Evolutionary conservation across 2,888 invertebrate species (phyloP), one percentile per base, ranked within the genome.

Genomic region (Sphaerophoria rueppellii): DNA sequence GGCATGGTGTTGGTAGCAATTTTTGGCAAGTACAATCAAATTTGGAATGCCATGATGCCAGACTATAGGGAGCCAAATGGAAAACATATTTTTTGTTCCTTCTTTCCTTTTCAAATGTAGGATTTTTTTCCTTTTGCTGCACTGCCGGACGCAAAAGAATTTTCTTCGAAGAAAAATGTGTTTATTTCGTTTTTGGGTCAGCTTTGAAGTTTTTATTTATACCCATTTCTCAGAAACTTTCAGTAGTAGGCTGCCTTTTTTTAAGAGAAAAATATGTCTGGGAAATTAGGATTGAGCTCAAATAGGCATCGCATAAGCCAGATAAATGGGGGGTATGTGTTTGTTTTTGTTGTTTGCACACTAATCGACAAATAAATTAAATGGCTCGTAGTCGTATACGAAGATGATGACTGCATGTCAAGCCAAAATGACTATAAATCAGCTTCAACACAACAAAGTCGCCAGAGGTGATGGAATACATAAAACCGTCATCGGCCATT

Each of bases 21-120:
- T 70, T 61, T 71, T 81, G 80, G 80, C 80, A 57, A 71, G 65
- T 57, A 81, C 80, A 58, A 81, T 81, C 58, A 81, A 75, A 75
- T 74, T 82, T 79, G 82, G 82, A 79, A 82, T 65, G 63, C 70
- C 58, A 74, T 58, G 82, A 79, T 82, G 63, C 65, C 79, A 82
- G 82, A 82, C 82, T 58, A 63, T 60, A 48, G 74, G 82, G 79
- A 82, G 79, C 82, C 82, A 54, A 43, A 58, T 37, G 71, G 82
- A 71, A 63, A 70, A 74, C 16, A 32, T 61, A 14, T 37, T 57
- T 58, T 57, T 34, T 14, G 34, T 2, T 9, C 6, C 12, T 43
- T 43, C 57, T 61, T 34, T 12, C 65, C 24, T 73, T 48, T 48
- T 24, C 24, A 24, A 24, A 32, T 48, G 0, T 70, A 40, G 43